Conservation (phyloP, 1,140 invertebrate species). For the Charaxes varanes region DNA sequence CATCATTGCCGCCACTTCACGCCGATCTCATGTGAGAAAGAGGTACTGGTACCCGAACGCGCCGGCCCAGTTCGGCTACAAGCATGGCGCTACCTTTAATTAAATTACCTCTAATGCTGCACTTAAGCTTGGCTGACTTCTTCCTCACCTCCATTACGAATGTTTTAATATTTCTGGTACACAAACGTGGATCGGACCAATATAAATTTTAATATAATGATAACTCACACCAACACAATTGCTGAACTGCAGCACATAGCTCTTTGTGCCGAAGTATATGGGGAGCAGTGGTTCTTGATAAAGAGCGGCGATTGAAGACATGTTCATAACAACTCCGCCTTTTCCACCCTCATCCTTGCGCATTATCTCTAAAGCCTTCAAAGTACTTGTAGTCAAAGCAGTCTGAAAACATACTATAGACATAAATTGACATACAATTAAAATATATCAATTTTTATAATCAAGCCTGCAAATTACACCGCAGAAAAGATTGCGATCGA, state of each 20-base stretch:
- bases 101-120: no score
- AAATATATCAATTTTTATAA: no score
- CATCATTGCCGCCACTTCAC: no score
- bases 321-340: conserved; percentile 78
- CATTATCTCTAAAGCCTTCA: conserved; percentile 63
- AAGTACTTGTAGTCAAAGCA: conserved; percentile 18
- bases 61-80: no score
- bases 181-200: no score
- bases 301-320: conserved; percentile 76
- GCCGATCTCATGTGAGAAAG: no score
- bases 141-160: no score
- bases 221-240: conserved; percentile 58
- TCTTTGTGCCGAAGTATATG: conserved; percentile 79
- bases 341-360: conserved; percentile 70
- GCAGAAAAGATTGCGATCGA: neutral
- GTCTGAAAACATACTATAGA: conserved; percentile 7
- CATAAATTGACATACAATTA: neutral
- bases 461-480: no score
- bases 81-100: no score
- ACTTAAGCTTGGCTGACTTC: no score
- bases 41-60: no score
- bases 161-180: no score
- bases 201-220: neutral
- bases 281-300: conserved; percentile 39
- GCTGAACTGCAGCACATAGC: conserved; percentile 74